phyloP scores from a whole-genome alignment of 1,140 invertebrate species.

The Babylonia areolata region DNA sequence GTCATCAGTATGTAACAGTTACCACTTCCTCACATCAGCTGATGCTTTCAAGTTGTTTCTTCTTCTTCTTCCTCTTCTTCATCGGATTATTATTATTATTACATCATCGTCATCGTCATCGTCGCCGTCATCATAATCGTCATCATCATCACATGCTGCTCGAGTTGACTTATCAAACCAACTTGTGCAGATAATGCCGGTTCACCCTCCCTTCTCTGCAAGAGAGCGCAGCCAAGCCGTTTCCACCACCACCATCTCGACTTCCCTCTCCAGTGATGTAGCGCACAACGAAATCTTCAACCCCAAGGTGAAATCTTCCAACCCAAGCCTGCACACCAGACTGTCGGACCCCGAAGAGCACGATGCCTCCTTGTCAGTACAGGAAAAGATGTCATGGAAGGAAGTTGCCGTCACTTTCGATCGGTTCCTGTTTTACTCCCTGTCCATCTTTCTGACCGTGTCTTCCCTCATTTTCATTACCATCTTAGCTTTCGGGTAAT shows the following conservation, averaged over 20 bases:
- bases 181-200: background rate
- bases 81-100: too few relatives aligned
- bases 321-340: background rate
- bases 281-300: background rate
- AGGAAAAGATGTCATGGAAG: conserved; percentile 16
- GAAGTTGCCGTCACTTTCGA: conserved; percentile 1
- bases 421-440: background rate
- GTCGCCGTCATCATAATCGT: too few relatives aligned
- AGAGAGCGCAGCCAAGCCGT: too few relatives aligned
- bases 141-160: too few relatives aligned
- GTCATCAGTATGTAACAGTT: too few relatives aligned
- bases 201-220: background rate
- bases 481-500: too few relatives aligned
- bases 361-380: background rate
- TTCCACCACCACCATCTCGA: background rate
- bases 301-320: background rate
- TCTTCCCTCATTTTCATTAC: background rate
- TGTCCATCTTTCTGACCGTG: background rate
- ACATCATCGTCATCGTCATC: too few relatives aligned
- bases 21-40: too few relatives aligned
- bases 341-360: background rate
- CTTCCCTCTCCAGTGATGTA: background rate
- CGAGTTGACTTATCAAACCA: too few relatives aligned
- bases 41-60: too few relatives aligned
- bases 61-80: too few relatives aligned